phyloP scores from a whole-genome alignment of 2,797 vertebrate species.

The Trachurus trachurus region DNA sequence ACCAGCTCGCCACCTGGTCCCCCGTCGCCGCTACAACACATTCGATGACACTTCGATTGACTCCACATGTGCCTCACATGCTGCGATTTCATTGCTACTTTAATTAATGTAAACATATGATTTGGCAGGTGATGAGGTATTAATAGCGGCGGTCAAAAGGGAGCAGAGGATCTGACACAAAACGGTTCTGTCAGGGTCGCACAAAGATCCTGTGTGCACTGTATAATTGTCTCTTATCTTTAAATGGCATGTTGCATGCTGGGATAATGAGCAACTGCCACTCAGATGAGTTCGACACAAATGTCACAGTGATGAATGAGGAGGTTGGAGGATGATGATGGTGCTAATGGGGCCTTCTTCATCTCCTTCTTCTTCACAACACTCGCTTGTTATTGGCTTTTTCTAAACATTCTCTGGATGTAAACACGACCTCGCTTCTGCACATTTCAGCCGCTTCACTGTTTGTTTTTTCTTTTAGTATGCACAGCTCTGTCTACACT shows the following conservation, averaged over 20 bases:
- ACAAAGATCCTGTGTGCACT: slow-evolving; percentile 39
- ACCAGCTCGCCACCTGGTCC: slow-evolving; percentile 54
- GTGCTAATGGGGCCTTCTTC: slow-evolving; percentile 35
- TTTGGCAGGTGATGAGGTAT: slow-evolving; percentile 68
- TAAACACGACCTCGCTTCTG: slow-evolving; percentile 12
- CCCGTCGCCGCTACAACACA: not conserved
- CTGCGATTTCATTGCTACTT: slow-evolving; percentile 25
- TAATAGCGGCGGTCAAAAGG: slow-evolving; percentile 53
- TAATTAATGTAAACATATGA: slow-evolving; percentile 74
- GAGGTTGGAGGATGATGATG: slow-evolving; percentile 25
- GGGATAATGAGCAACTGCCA: slow-evolving; percentile 67
- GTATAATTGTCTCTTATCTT: slow-evolving; percentile 67
- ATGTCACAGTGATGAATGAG: slow-evolving; percentile 62
- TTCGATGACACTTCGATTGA: slow-evolving; percentile 10
- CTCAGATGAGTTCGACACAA: slow-evolving; percentile 56
- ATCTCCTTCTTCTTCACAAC: not conserved
- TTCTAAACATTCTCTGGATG: slow-evolving; percentile 3
- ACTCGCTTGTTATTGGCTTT: slow-evolving; percentile 12
- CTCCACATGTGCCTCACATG: slow-evolving; percentile 19
- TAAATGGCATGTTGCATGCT: slow-evolving; percentile 62
- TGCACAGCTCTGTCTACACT: not conserved
- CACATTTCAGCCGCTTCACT: not conserved
- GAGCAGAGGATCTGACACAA: slow-evolving; percentile 36
- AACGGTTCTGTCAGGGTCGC: slow-evolving; percentile 30
- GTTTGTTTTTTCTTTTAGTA: not conserved